Conservation (phyloP, 2,113 vertebrate genomes). For the Pollimyrus isidori region DNA sequence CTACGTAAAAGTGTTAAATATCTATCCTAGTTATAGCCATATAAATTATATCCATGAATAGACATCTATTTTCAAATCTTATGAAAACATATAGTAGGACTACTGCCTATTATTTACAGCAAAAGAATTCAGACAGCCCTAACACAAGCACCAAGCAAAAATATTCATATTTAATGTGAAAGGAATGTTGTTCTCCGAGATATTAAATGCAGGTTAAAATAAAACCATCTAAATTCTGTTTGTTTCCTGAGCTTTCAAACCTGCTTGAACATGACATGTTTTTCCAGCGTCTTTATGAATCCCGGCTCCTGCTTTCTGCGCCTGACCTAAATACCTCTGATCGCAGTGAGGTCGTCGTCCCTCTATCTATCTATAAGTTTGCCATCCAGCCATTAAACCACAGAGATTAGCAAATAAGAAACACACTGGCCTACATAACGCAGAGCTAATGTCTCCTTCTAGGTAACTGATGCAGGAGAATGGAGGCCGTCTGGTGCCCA, state of each 20-base stretch:
- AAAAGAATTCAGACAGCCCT: not conserved
- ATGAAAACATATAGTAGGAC: not conserved
- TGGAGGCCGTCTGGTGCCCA: conserved; percentile 53
- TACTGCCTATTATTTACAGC: not conserved
- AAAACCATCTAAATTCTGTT: not conserved
- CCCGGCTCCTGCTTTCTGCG: not conserved
- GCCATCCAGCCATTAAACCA: not conserved
- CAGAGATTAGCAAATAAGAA: conserved; percentile 14
- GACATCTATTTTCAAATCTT: not conserved
- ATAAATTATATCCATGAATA: not conserved
- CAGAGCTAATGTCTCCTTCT: conserved; percentile 23
- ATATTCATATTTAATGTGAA: not conserved
- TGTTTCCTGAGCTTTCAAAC: not conserved
- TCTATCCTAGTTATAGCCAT: not conserved
- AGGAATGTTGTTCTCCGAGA: not conserved
- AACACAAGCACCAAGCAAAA: not conserved
- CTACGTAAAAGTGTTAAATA: not conserved
- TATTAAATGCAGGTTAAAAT: not conserved
- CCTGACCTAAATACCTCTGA: not conserved
- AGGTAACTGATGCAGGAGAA: conserved; percentile 40
- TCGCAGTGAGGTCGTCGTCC: not conserved
- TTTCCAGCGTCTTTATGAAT: not conserved
- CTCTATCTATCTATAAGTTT: not conserved
- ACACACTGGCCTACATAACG: not conserved
- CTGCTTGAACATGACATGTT: not conserved